phyloP scores from a whole-genome alignment of 92 coral and sea anemone species.

The Epizoanthus fatuus region DNA sequence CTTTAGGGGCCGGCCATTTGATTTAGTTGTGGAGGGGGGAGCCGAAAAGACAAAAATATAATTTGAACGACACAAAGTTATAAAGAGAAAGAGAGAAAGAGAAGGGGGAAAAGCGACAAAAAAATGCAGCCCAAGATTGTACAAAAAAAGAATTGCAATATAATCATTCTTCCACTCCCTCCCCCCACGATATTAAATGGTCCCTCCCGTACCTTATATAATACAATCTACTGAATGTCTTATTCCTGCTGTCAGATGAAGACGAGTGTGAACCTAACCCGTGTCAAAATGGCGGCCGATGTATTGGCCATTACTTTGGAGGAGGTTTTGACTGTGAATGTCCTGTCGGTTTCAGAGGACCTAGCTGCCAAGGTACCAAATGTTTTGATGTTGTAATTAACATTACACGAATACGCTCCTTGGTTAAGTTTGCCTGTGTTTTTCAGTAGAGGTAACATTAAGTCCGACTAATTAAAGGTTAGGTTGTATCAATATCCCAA shows the following conservation, averaged over 20 bases:
- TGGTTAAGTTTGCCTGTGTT: no score
- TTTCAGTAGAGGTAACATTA: no score
- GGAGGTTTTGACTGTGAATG: constrained; percentile 95
- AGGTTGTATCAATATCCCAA: no score
- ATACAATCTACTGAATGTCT: background rate
- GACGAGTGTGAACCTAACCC: constrained; percentile 98
- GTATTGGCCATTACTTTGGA: constrained; percentile 77
- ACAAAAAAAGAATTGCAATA: no score
- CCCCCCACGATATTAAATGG: no score
- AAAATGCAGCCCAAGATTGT: background rate
- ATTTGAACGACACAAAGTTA: no score
- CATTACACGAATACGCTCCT: no score
- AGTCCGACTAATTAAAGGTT: no score
- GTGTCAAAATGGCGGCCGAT: constrained; percentile 91
- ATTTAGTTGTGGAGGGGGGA: no score
- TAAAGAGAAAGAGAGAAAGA: background rate
- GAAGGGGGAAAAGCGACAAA: background rate
- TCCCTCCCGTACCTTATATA: background rate
- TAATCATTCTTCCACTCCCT: no score
- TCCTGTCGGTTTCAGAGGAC: constrained; percentile 88
- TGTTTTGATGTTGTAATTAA: background rate
- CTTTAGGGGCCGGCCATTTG: no score
- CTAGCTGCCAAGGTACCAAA: constrained; percentile 83
- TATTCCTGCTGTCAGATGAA: constrained; percentile 65
- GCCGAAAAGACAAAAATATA: no score